Base-by-base conservation (phyloP, 2,113 vertebrate species). In the Tor tambroides region DNA sequence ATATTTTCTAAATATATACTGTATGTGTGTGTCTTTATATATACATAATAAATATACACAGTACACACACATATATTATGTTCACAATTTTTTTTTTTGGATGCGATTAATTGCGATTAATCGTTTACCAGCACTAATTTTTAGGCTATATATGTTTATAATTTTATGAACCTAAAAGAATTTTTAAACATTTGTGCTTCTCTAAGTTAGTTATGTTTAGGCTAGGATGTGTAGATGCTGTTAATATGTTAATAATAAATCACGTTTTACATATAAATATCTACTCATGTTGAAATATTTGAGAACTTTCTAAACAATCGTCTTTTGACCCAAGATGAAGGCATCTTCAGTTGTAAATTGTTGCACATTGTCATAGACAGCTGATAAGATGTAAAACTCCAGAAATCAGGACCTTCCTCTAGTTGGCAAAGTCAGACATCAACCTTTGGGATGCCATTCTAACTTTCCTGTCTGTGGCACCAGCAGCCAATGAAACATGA, bases 401-500 rank as follows among this genome's bases (percentile, higher is more conserved):
- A 2, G 19, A n/a, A 72, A 41, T 41, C 32, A 41, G 54, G 43
- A 35, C 17, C 43, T 76, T 78, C 80, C 21, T 41, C 9, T 4
- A 21, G n/a, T 69, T n/a, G 54, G 80, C 76, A 74, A 78, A 72
- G 77, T 56, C 75, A 35, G 28, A 59, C 56, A 32, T 69, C 69
- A 17, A n/a, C 83, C 87, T 87, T 84, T 41, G 89, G 43, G 85
- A 85, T 83, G 78, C 75, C 83, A 71, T 74, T 21, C 54, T 65
- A 85, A 28, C 76, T 69, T 80, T 80, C 51, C 72, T 46, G 74
- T 80, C 35, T 63, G 65, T 54, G 85, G 85, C 83, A 61, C 54
- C 79, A 86, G 85, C 80, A 88, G 74, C 84, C 90, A 92, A 90
- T 88, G 91, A 89, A 91, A 92, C 91, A 90, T 92, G 88, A 92